Conservation (phyloP, 2,888 invertebrate species). For the Helleia helle region DNA sequence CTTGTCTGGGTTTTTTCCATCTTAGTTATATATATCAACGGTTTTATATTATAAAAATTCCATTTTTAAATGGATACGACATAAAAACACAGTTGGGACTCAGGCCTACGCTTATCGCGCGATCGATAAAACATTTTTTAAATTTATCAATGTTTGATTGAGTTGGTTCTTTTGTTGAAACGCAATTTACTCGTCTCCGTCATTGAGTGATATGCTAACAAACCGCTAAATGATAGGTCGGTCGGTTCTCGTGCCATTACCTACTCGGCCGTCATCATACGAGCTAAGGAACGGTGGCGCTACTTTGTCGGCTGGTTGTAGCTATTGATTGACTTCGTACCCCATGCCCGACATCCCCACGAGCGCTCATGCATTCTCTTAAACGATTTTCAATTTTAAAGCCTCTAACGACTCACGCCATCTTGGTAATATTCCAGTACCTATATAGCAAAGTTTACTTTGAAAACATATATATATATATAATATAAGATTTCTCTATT, state of each 20-base stretch:
- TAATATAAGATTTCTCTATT: too few relatives aligned
- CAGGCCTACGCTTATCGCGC: too few relatives aligned
- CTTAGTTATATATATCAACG: too few relatives aligned
- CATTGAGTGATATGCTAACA: not conserved
- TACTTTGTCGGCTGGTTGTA: conserved; percentile 14
- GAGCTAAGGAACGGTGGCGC: conserved; percentile 11
- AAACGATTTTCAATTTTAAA: conserved; percentile 27
- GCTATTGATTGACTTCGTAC: conserved; percentile 50
- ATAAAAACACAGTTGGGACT: too few relatives aligned
- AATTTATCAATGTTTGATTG: too few relatives aligned
- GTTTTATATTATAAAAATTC: not conserved
- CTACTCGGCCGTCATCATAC: conserved; percentile 6
- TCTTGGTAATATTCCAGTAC: not conserved
- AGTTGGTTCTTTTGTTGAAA: not conserved
- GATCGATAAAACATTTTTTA: too few relatives aligned
- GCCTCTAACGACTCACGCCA: not conserved
- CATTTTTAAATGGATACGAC: too few relatives aligned
- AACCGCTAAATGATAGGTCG: conserved; percentile 2
- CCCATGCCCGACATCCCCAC: conserved; percentile 27
- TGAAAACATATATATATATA: too few relatives aligned
- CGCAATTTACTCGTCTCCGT: not conserved
- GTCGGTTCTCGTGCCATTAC: conserved; percentile 4
- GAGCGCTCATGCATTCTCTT: conserved; percentile 41
- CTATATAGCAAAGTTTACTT: too few relatives aligned
- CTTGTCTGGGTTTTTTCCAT: too few relatives aligned